Conservation (phyloP, 1,140 invertebrate genomes). For the Euwallacea fornicatus region DNA sequence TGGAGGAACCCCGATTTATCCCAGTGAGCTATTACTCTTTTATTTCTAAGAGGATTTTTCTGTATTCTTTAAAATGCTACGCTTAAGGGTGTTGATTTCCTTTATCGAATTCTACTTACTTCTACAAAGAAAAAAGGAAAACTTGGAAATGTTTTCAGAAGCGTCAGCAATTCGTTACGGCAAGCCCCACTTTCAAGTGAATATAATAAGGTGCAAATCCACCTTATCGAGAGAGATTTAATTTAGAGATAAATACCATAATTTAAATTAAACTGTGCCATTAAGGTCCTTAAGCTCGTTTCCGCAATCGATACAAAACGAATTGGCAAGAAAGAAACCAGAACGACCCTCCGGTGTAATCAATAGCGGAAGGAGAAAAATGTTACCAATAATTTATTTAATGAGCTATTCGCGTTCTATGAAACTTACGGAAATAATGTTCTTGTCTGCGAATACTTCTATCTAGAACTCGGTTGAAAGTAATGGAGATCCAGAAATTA, state of each 20-base stretch:
- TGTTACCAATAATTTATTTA: slow-evolving; percentile 36
- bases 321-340: slow-evolving; percentile 32
- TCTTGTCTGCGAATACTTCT: neutral
- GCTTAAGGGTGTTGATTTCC: neutral
- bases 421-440: slow-evolving; percentile 21
- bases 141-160: neutral
- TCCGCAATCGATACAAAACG: slow-evolving; percentile 34
- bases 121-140: neutral
- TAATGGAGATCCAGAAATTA: too few relatives aligned
- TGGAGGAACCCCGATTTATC: slow-evolving; percentile 31
- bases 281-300: slow-evolving; percentile 31
- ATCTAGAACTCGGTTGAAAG: too few relatives aligned
- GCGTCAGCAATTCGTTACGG: neutral
- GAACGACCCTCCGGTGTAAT: slow-evolving; percentile 27
- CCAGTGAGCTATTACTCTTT: slow-evolving; percentile 17
- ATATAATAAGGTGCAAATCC: slow-evolving; percentile 28
- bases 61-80: neutral
- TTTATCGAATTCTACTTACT: neutral
- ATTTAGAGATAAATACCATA: slow-evolving; percentile 29
- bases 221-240: slow-evolving; percentile 21
- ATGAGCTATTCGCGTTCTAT: slow-evolving; percentile 32
- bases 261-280: slow-evolving; percentile 34
- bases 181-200: slow-evolving; percentile 11
- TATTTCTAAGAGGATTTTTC: slow-evolving; percentile 9
- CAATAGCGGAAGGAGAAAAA: slow-evolving; percentile 34